These are phyloP conservation scores for Diacarnus erythraeanus DNA, from an alignment of 37 sponge, comb jelly and placozoan species.

Conservation along the genomic window DNA sequence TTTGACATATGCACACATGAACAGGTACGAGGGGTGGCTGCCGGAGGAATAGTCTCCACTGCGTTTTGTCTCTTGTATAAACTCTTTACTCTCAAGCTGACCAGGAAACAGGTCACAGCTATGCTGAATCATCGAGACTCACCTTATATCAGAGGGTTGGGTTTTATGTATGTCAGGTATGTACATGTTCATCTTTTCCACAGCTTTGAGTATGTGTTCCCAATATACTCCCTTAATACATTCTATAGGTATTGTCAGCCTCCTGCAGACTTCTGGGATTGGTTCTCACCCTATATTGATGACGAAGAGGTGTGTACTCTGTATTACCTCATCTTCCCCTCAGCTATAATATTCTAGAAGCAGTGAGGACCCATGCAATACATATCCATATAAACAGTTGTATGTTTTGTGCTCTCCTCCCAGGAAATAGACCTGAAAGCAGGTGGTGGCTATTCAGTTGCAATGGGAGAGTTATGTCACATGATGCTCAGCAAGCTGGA, in stretches of 20 bases:
- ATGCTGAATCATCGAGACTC: constrained; percentile 92
- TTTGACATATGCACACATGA: background rate
- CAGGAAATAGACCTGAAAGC: constrained; percentile 97
- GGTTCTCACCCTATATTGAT: constrained; percentile 94
- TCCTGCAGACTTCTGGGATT: constrained; percentile 91
- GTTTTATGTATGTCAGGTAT: constrained; percentile 97
- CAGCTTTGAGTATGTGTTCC: background rate
- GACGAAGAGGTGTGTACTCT: constrained; percentile 90
- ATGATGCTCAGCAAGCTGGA: constrained; percentile 93
- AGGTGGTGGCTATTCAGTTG: constrained; percentile 85
- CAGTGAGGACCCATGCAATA: constrained; percentile 28
- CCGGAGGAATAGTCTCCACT: constrained; percentile 97
- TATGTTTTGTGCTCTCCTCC: background rate
- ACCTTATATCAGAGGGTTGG: constrained; percentile 92
- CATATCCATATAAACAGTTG: background rate
- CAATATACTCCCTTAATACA: background rate
- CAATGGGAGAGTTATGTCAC: constrained; percentile 91
- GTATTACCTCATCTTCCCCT: background rate
- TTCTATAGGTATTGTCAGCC: constrained; percentile 92
- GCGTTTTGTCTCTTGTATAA: constrained; percentile 96
- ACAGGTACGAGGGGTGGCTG: constrained; percentile 97
- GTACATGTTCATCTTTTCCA: constrained; percentile 14
- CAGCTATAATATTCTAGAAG: constrained; percentile 1
- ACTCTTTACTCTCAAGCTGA: constrained; percentile 95
- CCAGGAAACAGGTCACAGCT: constrained; percentile 92